phyloP scores from a whole-genome alignment of 2,113 vertebrate genomes.

The Cololabis saira region DNA sequence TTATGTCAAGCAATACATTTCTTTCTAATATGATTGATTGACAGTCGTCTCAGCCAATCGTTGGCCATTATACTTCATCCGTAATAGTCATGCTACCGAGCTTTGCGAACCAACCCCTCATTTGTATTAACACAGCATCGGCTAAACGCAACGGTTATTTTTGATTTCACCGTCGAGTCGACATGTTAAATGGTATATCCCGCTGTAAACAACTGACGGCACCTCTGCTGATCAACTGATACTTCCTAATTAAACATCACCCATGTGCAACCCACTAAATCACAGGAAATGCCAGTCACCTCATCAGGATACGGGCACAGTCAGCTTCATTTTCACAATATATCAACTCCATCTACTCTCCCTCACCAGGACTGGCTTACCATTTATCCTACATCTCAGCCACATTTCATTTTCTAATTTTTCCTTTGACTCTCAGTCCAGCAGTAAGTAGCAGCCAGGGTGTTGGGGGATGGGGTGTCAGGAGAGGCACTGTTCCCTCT shows the following conservation, averaged over 20 bases:
- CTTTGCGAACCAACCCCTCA: no score
- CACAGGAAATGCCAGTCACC: background rate
- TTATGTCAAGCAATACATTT: no score
- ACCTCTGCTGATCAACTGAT: background rate
- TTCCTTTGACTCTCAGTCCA: conserved; percentile 18
- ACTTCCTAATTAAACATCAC: background rate
- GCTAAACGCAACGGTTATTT: no score
- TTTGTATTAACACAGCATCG: no score
- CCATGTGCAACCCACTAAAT: conserved; percentile 3
- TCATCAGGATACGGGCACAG: conserved; percentile 3
- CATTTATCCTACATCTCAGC: conserved; percentile 24
- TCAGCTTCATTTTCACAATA: conserved; percentile 12
- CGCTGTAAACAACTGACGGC: no score
- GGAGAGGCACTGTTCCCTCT: conserved; percentile 40
- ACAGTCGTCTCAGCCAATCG: no score
- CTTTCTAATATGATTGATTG: no score
- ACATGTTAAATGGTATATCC: no score
- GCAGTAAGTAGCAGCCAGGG: conserved; percentile 33
- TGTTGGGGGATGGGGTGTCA: conserved; percentile 33
- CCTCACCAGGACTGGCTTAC: conserved; percentile 5
- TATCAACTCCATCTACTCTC: conserved; percentile 23
- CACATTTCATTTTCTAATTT: conserved; percentile 35
- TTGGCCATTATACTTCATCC: no score
- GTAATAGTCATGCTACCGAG: no score
- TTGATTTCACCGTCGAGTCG: no score